phyloP scores from a whole-genome alignment of 2,888 invertebrate species.

The Aleiodes leptofemur region DNA sequence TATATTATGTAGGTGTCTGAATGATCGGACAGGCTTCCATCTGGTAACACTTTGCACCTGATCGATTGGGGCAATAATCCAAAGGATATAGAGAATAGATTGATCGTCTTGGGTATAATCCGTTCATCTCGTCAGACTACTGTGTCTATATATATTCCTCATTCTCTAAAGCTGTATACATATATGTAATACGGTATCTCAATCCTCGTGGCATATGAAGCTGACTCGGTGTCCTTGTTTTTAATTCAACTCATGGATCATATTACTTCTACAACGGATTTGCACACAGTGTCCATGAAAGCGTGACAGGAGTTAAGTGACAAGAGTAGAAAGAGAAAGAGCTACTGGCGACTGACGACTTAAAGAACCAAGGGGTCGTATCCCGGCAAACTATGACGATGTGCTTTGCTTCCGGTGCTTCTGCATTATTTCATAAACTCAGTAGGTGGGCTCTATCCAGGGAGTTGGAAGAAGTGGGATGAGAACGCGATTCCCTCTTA shows the following conservation, averaged over 20 bases:
- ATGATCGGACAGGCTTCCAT: constrained; percentile 13
- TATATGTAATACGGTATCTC: neutral
- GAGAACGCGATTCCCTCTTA: constrained; percentile 60
- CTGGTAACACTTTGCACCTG: constrained; percentile 10
- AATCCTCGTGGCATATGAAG: neutral
- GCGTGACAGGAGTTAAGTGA: neutral
- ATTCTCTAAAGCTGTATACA: no score
- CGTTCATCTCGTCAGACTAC: constrained; percentile 28
- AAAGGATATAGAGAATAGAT: constrained; percentile 24
- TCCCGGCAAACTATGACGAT: constrained; percentile 17
- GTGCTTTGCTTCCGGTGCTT: constrained; percentile 3
- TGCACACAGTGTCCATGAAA: neutral
- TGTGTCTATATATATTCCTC: neutral
- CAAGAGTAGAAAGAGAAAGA: neutral
- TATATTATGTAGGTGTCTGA: constrained; percentile 5
- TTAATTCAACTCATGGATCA: constrained; percentile 23
- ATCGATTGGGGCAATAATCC: constrained; percentile 25
- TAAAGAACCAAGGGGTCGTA: neutral
- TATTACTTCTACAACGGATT: constrained; percentile 27
- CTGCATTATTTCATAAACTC: constrained; percentile 14
- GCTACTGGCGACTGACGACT: constrained; percentile 20
- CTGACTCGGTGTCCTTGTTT: neutral
- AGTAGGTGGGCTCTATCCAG: constrained; percentile 37
- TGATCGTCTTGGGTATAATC: constrained; percentile 30
- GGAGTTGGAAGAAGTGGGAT: constrained; percentile 42